Base-by-base conservation (phyloP, 1,140 invertebrate species). In the Augochlora pura region DNA sequence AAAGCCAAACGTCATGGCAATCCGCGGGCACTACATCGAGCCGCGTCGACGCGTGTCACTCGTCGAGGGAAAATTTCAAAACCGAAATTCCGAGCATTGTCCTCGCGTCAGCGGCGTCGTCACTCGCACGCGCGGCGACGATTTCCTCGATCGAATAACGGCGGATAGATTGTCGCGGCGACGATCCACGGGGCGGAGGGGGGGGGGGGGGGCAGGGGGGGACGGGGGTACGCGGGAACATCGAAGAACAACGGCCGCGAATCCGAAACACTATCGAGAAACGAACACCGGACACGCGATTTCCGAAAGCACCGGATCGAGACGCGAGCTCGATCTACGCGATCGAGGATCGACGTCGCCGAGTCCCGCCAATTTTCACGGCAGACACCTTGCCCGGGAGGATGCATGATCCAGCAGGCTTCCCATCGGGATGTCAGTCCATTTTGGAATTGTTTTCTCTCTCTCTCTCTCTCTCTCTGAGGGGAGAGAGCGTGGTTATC, bases 81-180 rank as follows among this genome's bases (percentile, higher is more conserved):
- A 91, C 89, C 91, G 82, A 92, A 93, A 91, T 92, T 91, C 88
- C 89, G 81, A 84, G 86, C 86, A 93, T 92, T 93, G 91, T 93
- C 87, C 88, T 81, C 87, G 88, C 88, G 88, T 92, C 89, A 90
- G 75, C 86, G 85, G 49, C 54, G 54, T 57, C 88, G 86, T 91
- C 86, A 83, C 63, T 87, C 85, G 84, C 86, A 87, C 82, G 54
- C 54, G 82, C 85, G 79, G 82, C 85, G 79, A 65, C 64, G n/a
- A 46, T 42, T 32, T 42, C 38, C 77, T 57, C 62, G 78, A 72
- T 52, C 49, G 49, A 12, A 12, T 12, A 46, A 46, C 42, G 10
- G 42, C 42, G 42, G 14, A 46, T 52, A 21, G 49, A 52, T 21
- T 18, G 16, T 46, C 49, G 49, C 16, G 49, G 4, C 3, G 16